Base-by-base conservation (phyloP, 2,888 invertebrate species). In the Panopea generosa region DNA sequence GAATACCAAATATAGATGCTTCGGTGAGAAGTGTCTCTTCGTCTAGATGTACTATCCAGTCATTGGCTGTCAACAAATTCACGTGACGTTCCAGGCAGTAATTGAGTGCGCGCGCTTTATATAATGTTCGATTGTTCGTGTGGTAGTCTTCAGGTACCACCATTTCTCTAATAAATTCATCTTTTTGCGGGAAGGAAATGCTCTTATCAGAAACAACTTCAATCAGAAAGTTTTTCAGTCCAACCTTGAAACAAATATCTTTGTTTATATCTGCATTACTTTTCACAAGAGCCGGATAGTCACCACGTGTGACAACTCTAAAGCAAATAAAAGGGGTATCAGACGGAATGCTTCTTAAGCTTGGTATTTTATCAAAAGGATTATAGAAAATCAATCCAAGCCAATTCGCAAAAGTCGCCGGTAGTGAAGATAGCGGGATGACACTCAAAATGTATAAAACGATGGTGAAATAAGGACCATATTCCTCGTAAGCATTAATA, bases 31-130 rank as follows among this genome's bases (percentile, higher is more conserved):
- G 45, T 7, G 86, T 86, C 65, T 87, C 87, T 67, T 87, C 87
- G 60, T 87, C 87, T 26, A 87, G 67, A 69, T 87, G 87, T 11
- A 87, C 84, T 26, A 87, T 84, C 86, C 86, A 87, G 62, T 86
- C 86, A 55, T 85, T 81, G 45, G 78, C 74, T 1, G 74, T 67
- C 18, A 86, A 71, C 2, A 68, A 67, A 56, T 83, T 80, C 11
- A 87, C 74, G 18, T 69, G 67, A n/a, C 29, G 62, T 53, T 85
- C 84, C 16, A 84, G 60, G 59, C 83, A 86, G 38, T 84, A 87
- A 55, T 87, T 83, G 22, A 87, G 65, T 2, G 87, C 86, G 18
- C 86, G 67, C 1, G 87, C 85, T 71, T 87, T 87, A 63, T 69
- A 86, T 50, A 84, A 43, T 14, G 80, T 66, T 16, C 68, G 72